phyloP scores from a whole-genome alignment of 2,888 invertebrate genomes.

The Epinotia nisella region DNA sequence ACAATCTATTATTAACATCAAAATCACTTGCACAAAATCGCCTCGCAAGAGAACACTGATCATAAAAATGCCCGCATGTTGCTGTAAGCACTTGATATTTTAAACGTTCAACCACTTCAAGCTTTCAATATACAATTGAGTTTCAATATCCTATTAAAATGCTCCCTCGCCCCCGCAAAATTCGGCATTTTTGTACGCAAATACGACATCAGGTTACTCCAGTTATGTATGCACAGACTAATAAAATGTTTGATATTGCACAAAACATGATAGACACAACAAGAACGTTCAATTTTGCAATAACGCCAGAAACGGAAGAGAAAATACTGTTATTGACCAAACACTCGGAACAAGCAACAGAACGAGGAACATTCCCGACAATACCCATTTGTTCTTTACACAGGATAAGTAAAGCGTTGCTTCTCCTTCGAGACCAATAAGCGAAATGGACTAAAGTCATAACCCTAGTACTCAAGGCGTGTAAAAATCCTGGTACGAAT shows the following conservation, averaged over 20 bases:
- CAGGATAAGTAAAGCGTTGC: slow-evolving; percentile 25
- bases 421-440: slow-evolving; percentile 40
- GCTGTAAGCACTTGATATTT: no score
- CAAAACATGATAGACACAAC: slow-evolving; percentile 14
- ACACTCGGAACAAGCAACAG: slow-evolving; percentile 33
- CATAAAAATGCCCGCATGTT: no score
- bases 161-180: no score
- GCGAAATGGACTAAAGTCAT: slow-evolving; percentile 44
- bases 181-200: no score
- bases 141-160: no score
- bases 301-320: slow-evolving; percentile 22
- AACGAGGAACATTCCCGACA: slow-evolving; percentile 12
- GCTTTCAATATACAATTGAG: no score
- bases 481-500: slow-evolving; percentile 56
- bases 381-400: slow-evolving; percentile 32
- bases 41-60: no score
- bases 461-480: slow-evolving; percentile 40
- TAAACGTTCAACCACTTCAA: no score
- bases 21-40: no score
- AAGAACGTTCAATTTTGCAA: slow-evolving; percentile 35
- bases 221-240: no score
- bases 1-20: no score
- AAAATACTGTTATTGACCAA: slow-evolving; percentile 36
- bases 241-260: slow-evolving; percentile 12
- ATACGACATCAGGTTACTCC: no score